Base-by-base conservation (phyloP, 1,140 invertebrate species). In the Microplitis demolitor region DNA sequence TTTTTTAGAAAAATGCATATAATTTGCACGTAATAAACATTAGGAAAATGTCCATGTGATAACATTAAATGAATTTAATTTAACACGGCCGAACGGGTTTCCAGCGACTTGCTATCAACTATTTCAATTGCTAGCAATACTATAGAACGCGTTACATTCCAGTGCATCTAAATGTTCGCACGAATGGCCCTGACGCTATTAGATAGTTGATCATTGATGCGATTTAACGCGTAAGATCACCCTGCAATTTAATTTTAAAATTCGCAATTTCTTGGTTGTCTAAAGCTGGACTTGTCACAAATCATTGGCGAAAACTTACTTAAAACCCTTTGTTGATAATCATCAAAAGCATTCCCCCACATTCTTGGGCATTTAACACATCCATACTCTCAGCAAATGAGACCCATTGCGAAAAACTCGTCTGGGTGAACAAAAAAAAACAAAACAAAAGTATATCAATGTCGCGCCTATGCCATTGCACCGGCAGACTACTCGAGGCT, bases 61-160 rank as follows among this genome's bases (percentile, higher is more conserved):
- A 24, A 24, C 24, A 24, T 24, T 24, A 62, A 62, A 35, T 35
- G 34, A 62, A 62, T 37, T 14, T 13, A 35, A 62, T 62, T 35
- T 62, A 13, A 11, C 60, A 31, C 24, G 24, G 8, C 31, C 60
- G 13, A 62, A 35, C 33, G 13, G 31, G 14, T 14, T 35, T 62
- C 34, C 60, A 31, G n/a, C 60, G 35, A 39, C 60, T 62, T 62
- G 60, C 3, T 24, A 58, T 31, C 56, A 62, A 62, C 60, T 35
- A 62, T 62, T 62, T 62, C 60, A 62, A 62, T 62, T 39, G 60
- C 60, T 35, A 39, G 31, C 33, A n/a, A 6, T 3, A n/a, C 4
- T 14, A 9, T 13, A 62, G 53, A 56, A 62, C 60, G 60, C 60
- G 24, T 58, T 58, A 62, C 60, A 62, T 62, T 62, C 60, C 60